Base-by-base conservation (phyloP, 2,888 invertebrate species). In the Amphiduros pacificus region DNA sequence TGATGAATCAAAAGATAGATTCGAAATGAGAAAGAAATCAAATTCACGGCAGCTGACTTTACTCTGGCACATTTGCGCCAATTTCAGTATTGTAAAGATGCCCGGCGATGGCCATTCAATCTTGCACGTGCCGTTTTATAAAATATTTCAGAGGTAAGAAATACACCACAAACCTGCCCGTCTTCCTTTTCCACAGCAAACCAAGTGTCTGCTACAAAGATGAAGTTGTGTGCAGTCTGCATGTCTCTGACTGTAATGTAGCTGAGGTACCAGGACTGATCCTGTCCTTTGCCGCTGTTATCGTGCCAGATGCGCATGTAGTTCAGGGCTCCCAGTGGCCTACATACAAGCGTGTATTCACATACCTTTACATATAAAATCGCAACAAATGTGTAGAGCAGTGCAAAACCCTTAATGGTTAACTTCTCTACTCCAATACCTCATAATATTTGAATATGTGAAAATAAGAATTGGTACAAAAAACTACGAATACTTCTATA, bases 241-340 rank as follows among this genome's bases (percentile, higher is more conserved):
- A 85, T 74, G 70, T 85, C 85, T 11, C 79, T 64, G 11, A 85
- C 74, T 3, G 82, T 68, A 52, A 85, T 71, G 69, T 81, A 81
- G 62, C 81, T 81, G 49, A 85, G 72, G 66, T 78, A 84, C 85
- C 85, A 85, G 0, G 84, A 83, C 1, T 77, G 82, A 65, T 74
- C 75, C 50, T 76, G 75, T 0, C 83, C 83, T 61, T 77, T 74
- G 1, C 85, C 85, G 4, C 81, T 77, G 73, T 85, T 85, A 74
- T 85, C 85, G 64, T 85, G 85, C 85, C 85, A 85, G 5, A 85
- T 72, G 6, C 84, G 75, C 29, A 84, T 69, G 69, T 81, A 85
- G 66, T 78, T 80, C 55, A 85, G 73, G 1, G 73, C 70, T 3
- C 85, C 85, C 27, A 85, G 78, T 0, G 84, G 79, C 60, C 84